A percentile compares a stretch with the other conserved stretches of the same genome.
Evolutionary conservation across 1,140 invertebrate species (phyloP).

Genomic region (Gonatopus flavifemur): DNA sequence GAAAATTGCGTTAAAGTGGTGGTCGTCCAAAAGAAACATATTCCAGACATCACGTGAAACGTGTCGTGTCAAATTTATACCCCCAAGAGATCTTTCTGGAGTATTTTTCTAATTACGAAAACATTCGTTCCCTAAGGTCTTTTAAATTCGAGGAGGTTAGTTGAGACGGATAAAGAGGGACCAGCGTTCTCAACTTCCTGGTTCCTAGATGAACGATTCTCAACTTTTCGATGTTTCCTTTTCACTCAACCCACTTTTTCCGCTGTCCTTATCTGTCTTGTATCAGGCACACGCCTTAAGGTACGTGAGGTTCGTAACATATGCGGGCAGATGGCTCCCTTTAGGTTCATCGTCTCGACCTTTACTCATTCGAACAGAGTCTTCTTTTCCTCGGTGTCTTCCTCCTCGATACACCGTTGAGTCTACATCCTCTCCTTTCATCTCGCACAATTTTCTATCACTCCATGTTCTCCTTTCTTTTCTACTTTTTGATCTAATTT

Average conservation of each 20-base stretch:
- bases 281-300: slow-evolving; percentile 25
- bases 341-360: slow-evolving; percentile 7
- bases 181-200: slow-evolving; percentile 29
- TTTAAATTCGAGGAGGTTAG: no score
- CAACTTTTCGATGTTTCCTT: no score
- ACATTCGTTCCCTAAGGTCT: slow-evolving; percentile 28
- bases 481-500: slow-evolving; percentile 2
- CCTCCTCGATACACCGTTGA: no score
- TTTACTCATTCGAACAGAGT: slow-evolving; percentile 4
- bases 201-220: slow-evolving; percentile 25
- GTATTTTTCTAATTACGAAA: slow-evolving; percentile 34
- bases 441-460: slow-evolving; percentile 12
- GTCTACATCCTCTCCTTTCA: no score
- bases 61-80: no score
- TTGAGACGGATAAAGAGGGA: no score
- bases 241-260: no score
- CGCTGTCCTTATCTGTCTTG: slow-evolving; percentile 25
- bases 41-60: no score
- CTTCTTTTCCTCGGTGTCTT: slow-evolving; percentile 3
- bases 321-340: slow-evolving; percentile 47
- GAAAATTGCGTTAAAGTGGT: no score
- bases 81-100: no score
- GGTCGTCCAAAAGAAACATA: no score
- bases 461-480: slow-evolving; percentile 10
- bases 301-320: slow-evolving; percentile 40